phyloP scores from a whole-genome alignment of 2,797 vertebrate genomes.

The Zalophus californianus region DNA sequence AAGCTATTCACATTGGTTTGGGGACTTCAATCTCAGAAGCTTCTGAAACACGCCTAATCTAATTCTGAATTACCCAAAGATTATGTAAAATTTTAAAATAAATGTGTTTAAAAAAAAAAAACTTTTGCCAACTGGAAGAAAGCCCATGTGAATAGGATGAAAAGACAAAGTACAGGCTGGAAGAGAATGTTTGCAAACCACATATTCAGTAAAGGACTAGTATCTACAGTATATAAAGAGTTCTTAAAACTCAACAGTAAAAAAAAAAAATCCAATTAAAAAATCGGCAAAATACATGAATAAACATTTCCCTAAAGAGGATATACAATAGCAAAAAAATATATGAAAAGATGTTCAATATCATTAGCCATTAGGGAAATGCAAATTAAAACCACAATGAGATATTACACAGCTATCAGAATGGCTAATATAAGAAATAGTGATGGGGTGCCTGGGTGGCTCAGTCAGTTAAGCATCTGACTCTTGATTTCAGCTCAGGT shows the following conservation, averaged over 20 bases:
- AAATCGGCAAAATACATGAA: background rate
- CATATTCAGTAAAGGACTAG: background rate
- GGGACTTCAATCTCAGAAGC: conserved; percentile 17
- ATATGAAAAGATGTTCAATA: background rate
- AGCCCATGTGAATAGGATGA: background rate
- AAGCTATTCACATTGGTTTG: conserved; percentile 48
- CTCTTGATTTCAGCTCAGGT: background rate
- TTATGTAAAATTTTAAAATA: conserved; percentile 81
- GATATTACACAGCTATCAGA: background rate
- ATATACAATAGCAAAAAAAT: background rate
- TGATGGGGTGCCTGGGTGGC: background rate
- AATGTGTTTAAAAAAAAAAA: background rate
- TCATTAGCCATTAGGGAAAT: background rate
- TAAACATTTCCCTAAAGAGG: background rate
- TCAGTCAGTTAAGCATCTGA: background rate
- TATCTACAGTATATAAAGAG: background rate
- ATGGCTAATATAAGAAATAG: background rate
- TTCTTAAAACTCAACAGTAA: background rate
- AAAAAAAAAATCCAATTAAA: background rate
- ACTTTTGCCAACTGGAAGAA: background rate
- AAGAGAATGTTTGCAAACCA: background rate
- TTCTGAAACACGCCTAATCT: conserved; percentile 61
- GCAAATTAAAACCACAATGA: background rate
- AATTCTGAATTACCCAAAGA: conserved; percentile 78
- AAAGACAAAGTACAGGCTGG: background rate